Evolutionary conservation across 2,888 invertebrate species (phyloP), one percentile per base, ranked within the genome.

Genomic region (Dryobotodes eremita): DNA sequence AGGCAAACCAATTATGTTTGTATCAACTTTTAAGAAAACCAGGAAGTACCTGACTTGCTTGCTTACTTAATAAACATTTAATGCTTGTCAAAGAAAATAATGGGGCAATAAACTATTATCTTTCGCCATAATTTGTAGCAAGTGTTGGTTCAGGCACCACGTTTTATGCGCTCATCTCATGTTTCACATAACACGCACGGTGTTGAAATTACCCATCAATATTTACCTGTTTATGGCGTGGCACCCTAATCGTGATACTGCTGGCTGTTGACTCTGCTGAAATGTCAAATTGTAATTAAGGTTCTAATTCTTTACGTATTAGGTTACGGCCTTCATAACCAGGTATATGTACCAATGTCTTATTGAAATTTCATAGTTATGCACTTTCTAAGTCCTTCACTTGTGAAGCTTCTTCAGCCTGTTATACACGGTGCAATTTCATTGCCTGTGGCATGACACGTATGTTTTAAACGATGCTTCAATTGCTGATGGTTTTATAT

Each of bases 41-140:
- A 65, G 55, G 13, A 61, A 50, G 17, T 17, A 50, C 1, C 20
- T 26, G 17, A 48, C 17, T 46, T n/a, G 13, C 23, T 75, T 5
- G 1, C 26, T 36, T 6, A 46, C 13, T 46, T 48, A 53, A n/a
- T 23, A 61, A 53, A 74, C 20, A 75, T 74, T 64, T 55, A 36
- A 76, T 65, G 36, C 13, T 48, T 48, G 0, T 42, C 17, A 17
- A 26, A 26, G 36, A 50, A 80, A 65, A 15, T 31, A 42, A n/a
- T 46, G 5, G 0, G 2, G 31, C 31, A 36, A 36, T 36, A 36
- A 36, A 36, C 31, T 50, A 7, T 65, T 59, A 65, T 66, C 36
- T 26, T 26, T 55, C 50, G 26, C 65, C 66, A 53, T 82, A 76
- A 82, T 82, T 76, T 76, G 57, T 71, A 13, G 1, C 59, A 48